Evolutionary conservation across 1,140 invertebrate genomes (phyloP), one percentile per base, ranked within the genome.

Genomic region (Rhopalosiphum padi): DNA sequence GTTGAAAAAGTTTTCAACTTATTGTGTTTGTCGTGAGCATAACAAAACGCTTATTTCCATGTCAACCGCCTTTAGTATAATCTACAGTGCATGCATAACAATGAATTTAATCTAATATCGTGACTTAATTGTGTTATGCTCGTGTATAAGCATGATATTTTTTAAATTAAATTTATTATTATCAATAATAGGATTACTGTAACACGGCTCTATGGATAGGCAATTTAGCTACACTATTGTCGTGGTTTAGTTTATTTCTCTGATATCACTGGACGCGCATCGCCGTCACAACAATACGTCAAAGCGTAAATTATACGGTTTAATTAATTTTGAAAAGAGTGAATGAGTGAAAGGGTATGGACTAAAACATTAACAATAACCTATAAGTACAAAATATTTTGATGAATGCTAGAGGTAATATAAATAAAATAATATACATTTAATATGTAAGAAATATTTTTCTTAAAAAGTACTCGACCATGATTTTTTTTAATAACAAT

Each of bases 31-130:
- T 77, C 60, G n/a, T 77, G 15, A 25, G 30, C 60, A 77, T 77
- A 77, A 77, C 60, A 77, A 77, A 77, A 77, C 60, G 60, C 30
- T n/a, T 77, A n/a, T 77, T 77, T 77, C n/a, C 60, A n/a, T 77
- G 60, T 77, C 30, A n/a, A n/a, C 60, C 30, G 60, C n/a, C n/a
- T 77, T 35, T 77, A 15, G 15, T n/a, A 77, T 68, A 77, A n/a
- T 77, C 60, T 18, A 77, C 60, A 77, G 30, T n/a, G 60, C 4
- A 18, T 5, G 30, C 60, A 77, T 77, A 68, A 77, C 60, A 77
- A 77, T 77, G 30, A n/a, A n/a, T 77, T 77, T n/a, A 77, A n/a
- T 77, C 60, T n/a, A 77, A 77, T 77, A 77, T 77, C 60, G n/a
- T 77, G 60, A n/a, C n/a, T 77, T 77, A 77, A 77, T 77, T 35